A percentile compares a stretch with the other conserved stretches of the same genome.
Conservation (phyloP, 2,888 invertebrate species). For the Pheosia tremula region DNA sequence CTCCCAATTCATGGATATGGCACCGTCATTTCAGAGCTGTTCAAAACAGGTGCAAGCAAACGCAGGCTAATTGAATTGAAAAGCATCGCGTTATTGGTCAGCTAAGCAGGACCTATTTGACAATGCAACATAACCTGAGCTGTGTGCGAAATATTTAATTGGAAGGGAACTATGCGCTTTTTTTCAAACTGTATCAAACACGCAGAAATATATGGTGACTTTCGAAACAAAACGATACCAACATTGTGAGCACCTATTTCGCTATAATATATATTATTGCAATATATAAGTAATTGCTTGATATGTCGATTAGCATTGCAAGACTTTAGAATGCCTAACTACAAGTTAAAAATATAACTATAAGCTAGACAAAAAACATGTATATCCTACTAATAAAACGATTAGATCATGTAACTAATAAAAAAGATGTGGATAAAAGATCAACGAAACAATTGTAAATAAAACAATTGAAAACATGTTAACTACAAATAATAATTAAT, state of each 20-base stretch:
- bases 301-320: no score
- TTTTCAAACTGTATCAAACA: constrained; percentile 36
- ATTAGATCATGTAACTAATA: no score
- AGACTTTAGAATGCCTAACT: no score
- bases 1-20: neutral
- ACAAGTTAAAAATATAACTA: no score
- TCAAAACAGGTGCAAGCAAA: constrained; percentile 21
- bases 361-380: no score
- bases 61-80: constrained; percentile 57
- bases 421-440: no score
- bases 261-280: no score
- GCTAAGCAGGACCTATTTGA: constrained; percentile 16
- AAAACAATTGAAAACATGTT: neutral
- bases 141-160: constrained; percentile 48
- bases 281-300: no score
- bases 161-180: constrained; percentile 40
- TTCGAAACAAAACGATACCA: constrained; percentile 16
- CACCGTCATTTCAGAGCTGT: neutral
- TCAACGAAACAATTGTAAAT: no score
- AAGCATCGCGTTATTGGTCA: constrained; percentile 45
- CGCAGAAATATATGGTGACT: constrained; percentile 20
- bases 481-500: constrained; percentile 7
- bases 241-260: no score
- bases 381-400: no score
- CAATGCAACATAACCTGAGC: constrained; percentile 26